Conservation (phyloP, 2,113 vertebrate genomes). For the Halcyon senegalensis region DNA sequence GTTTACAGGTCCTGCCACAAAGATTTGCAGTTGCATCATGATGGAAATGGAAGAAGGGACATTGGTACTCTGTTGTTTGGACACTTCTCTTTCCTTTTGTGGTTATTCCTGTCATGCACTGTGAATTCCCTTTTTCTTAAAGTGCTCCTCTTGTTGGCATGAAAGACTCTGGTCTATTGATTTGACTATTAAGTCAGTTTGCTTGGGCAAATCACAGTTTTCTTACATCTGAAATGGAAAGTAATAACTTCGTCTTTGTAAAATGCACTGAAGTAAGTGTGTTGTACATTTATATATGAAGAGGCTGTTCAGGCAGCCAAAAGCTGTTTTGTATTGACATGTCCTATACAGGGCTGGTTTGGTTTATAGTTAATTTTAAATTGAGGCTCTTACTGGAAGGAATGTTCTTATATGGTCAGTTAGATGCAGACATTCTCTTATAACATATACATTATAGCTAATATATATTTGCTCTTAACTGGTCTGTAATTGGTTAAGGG, state of each 20-base stretch:
- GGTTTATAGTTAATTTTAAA: slow-evolving; percentile 40
- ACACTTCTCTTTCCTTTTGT: background rate
- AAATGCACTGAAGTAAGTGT: slow-evolving; percentile 32
- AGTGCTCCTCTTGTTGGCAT: background rate
- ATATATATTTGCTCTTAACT: slow-evolving; percentile 56
- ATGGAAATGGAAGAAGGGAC: background rate
- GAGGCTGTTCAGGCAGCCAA: slow-evolving; percentile 12
- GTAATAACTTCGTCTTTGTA: slow-evolving; percentile 32
- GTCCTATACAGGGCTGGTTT: slow-evolving; percentile 25
- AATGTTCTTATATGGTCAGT: slow-evolving; percentile 42
- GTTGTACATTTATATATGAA: background rate
- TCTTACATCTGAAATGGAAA: slow-evolving; percentile 6
- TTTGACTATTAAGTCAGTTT: background rate
- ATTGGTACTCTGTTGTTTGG: background rate
- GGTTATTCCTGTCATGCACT: fast-evolving
- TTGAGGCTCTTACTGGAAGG: slow-evolving; percentile 41
- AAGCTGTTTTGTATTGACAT: slow-evolving; percentile 46
- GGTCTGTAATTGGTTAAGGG: slow-evolving; percentile 64
- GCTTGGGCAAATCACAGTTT: background rate
- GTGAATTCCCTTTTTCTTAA: background rate
- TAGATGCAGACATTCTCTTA: slow-evolving; percentile 4
- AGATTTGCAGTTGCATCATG: fast-evolving
- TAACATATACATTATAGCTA: background rate
- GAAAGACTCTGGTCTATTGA: background rate
- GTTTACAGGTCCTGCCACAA: background rate